Evolutionary conservation across 1,140 invertebrate genomes (phyloP).

Genomic region (Aleiodes sp.): DNA sequence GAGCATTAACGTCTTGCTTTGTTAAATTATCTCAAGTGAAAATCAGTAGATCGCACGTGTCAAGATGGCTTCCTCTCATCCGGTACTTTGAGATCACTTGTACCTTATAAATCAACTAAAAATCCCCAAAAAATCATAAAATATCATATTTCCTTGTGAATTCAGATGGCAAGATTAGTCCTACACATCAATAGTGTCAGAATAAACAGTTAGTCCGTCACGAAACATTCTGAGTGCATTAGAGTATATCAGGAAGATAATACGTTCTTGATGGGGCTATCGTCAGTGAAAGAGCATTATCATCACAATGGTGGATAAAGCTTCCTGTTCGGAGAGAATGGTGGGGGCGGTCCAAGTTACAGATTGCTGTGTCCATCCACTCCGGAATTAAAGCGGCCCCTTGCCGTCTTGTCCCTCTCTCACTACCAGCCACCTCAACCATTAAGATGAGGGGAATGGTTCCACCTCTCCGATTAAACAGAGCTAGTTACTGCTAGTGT

Average conservation of each 20-base stretch:
- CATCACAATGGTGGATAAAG: conserved; percentile 52
- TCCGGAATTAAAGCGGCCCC: conserved; percentile 35
- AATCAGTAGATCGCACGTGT: conserved; percentile 8
- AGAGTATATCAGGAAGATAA: background rate
- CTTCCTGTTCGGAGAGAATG: conserved; percentile 31
- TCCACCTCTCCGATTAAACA: conserved; percentile 8
- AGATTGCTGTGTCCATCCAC: conserved; percentile 59
- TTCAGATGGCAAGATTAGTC: no score
- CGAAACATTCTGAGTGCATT: background rate
- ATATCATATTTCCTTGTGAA: no score
- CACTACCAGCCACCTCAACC: background rate
- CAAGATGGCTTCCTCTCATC: background rate
- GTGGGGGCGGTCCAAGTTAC: conserved; percentile 52
- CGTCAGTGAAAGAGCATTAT: conserved; percentile 45
- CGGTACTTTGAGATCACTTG: background rate
- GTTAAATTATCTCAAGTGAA: conserved; percentile 2
- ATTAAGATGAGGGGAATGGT: background rate
- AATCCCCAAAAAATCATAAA: no score
- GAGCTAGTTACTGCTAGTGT: no score
- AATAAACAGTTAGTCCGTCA: background rate
- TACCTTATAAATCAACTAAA: background rate
- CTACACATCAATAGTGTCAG: background rate
- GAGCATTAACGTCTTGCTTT: background rate
- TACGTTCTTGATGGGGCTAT: background rate
- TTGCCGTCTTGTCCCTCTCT: conserved; percentile 23